Evolutionary conservation across 2,113 vertebrate genomes (phyloP).

Genomic region (Chionodraco myersi): DNA sequence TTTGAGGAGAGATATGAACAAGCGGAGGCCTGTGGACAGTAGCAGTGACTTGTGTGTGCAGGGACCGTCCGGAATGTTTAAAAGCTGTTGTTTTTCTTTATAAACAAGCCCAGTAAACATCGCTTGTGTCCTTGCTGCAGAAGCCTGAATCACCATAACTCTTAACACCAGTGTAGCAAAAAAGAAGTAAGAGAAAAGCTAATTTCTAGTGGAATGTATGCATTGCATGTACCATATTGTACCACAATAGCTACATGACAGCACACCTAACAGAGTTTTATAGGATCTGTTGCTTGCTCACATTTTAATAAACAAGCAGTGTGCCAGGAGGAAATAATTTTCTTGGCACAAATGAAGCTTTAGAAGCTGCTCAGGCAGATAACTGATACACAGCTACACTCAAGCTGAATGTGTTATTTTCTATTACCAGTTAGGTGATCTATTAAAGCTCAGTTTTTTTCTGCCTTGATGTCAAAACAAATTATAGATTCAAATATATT

Average conservation of each 20-base stretch:
- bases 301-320: background rate
- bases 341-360: constrained; percentile 43
- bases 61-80: constrained; percentile 4
- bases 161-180: background rate
- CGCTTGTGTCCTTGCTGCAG: background rate
- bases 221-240: background rate
- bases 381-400: constrained; percentile 37
- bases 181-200: background rate
- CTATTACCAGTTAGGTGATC: constrained; percentile 23
- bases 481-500: constrained; percentile 22
- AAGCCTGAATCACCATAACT: background rate
- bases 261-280: constrained; percentile 20
- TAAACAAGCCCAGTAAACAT: constrained; percentile 31
- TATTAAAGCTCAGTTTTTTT: constrained; percentile 26
- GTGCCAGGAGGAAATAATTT: constrained; percentile 23
- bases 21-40: constrained; percentile 1
- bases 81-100: constrained; percentile 18
- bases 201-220: constrained; percentile 3
- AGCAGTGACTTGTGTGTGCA: constrained; percentile 5
- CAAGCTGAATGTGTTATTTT: constrained; percentile 45
- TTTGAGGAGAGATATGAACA: background rate
- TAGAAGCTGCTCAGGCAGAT: constrained; percentile 39
- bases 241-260: constrained; percentile 18
- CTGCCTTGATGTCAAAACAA: constrained; percentile 14
- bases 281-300: constrained; percentile 27